Percentiles rank a stretch among this genome's conserved stretches.
Conservation (phyloP, 1,140 invertebrate genomes). For the Araneus ventricosus region DNA sequence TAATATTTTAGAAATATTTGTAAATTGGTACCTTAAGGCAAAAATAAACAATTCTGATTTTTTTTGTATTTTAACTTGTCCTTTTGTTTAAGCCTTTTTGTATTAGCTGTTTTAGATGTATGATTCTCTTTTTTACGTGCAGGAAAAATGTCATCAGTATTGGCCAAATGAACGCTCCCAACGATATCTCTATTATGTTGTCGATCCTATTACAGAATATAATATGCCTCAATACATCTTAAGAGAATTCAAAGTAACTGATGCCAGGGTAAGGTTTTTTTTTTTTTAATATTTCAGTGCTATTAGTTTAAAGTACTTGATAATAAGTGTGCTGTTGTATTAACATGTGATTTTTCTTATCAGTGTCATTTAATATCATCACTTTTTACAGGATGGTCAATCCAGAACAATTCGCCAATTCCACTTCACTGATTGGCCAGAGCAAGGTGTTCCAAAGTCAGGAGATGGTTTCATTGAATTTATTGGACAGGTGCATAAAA, state of each 20-base stretch:
- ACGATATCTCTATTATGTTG: conserved; percentile 97
- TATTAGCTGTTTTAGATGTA: no score
- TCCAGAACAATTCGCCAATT: conserved; percentile 98
- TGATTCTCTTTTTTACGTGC: background rate
- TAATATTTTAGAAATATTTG: no score
- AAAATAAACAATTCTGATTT: no score
- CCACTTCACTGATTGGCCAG: conserved; percentile 99
- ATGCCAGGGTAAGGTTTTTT: conserved; percentile 81
- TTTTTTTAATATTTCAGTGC: background rate
- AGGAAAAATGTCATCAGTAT: conserved; percentile 98
- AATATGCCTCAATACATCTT: conserved; percentile 99
- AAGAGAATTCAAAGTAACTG: conserved; percentile 96
- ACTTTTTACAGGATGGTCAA: conserved; percentile 89
- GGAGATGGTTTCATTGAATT: conserved; percentile 99
- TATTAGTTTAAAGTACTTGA: background rate
- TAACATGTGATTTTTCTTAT: background rate
- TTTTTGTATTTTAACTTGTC: no score
- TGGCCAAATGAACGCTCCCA: conserved; percentile 97
- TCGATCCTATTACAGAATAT: conserved; percentile 99
- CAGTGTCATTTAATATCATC: background rate
- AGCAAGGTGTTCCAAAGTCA: conserved; percentile 95
- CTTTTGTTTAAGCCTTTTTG: no score
- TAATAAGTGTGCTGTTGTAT: background rate
- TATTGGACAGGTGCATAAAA: conserved; percentile 99
- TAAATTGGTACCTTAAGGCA: no score